phyloP scores from a whole-genome alignment of 1,140 invertebrate species.

The Ganaspis sp. region DNA sequence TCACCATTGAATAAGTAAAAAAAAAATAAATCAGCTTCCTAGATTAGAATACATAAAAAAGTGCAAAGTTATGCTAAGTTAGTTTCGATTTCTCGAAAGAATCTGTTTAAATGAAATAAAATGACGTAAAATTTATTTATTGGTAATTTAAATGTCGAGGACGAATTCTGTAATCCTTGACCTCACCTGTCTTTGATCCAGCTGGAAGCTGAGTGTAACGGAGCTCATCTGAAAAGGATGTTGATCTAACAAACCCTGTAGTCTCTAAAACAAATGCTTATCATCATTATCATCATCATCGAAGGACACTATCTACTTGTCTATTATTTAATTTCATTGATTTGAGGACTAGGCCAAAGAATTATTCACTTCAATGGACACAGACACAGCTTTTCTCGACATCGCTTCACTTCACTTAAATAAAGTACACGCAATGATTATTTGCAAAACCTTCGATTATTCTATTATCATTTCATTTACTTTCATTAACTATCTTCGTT shows the following conservation, averaged over 20 bases:
- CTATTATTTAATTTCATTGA: neutral
- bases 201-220: neutral
- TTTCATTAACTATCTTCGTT: too few relatives aligned
- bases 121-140: constrained; percentile 42
- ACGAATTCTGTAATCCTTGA: constrained; percentile 53
- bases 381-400: too few relatives aligned
- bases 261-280: constrained; percentile 3
- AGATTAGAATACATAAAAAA: too few relatives aligned
- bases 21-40: too few relatives aligned
- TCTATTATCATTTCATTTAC: neutral
- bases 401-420: too few relatives aligned
- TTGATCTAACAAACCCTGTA: neutral
- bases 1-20: too few relatives aligned
- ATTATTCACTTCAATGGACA: too few relatives aligned
- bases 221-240: neutral
- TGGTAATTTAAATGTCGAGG: constrained; percentile 51
- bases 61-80: neutral
- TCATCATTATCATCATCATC: too few relatives aligned
- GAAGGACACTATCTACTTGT: neutral
- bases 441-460: neutral
- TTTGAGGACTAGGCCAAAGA: too few relatives aligned
- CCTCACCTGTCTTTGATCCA: constrained; percentile 35
- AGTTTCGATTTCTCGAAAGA: neutral
- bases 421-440: neutral
- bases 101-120: neutral